These are phyloP conservation scores for Moxostoma hubbsi DNA, from an alignment of 2,797 vertebrate species.

Conservation along the genomic window DNA sequence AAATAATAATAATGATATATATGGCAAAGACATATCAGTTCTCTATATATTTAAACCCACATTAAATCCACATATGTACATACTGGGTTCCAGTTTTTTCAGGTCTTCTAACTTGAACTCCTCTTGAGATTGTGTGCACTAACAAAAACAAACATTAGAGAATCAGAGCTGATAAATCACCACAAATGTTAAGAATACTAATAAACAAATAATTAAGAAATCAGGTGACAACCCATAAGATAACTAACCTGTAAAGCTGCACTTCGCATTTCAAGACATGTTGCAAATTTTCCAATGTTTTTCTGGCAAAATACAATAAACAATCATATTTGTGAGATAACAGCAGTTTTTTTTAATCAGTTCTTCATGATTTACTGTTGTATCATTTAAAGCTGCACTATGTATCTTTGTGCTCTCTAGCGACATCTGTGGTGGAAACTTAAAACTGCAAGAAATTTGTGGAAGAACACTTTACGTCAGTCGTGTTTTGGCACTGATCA, in stretches of 20 bases:
- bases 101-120: constrained; percentile 96
- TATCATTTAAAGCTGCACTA: background rate
- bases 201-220: background rate
- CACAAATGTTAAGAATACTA: background rate
- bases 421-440: no score
- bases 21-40: background rate
- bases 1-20: background rate
- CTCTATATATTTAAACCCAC: background rate
- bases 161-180: no score
- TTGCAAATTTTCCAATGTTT: constrained; percentile 94
- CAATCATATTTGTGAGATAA: background rate
- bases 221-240: background rate
- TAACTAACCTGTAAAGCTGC: constrained; percentile 89
- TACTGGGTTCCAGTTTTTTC: constrained; percentile 96
- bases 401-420: no score
- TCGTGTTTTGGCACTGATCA: no score
- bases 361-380: no score
- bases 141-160: constrained; percentile 5
- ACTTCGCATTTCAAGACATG: constrained; percentile 96
- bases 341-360: no score
- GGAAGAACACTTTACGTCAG: no score
- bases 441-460: no score
- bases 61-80: constrained; percentile 63
- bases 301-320: constrained; percentile 77
- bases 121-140: constrained; percentile 92